Conservation (phyloP, 2,888 invertebrate species). For the Molorchus minor region DNA sequence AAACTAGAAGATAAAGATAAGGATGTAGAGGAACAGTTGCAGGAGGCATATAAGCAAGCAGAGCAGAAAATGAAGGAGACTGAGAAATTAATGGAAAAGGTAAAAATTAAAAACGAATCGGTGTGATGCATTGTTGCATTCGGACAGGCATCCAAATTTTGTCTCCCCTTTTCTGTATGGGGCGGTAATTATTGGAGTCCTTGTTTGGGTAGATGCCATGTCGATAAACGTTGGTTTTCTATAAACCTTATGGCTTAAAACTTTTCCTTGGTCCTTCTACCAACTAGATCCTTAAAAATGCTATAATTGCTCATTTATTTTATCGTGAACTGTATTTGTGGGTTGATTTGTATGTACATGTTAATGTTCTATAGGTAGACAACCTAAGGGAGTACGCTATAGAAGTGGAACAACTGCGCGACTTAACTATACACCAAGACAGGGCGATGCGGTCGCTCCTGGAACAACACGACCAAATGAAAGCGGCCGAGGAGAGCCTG, state of each 20-base stretch:
- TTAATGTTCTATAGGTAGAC: constrained; percentile 57
- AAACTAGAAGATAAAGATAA: constrained; percentile 70
- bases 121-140: too few species aligned
- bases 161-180: too few species aligned
- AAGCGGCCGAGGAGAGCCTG: constrained; percentile 66
- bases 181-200: too few species aligned
- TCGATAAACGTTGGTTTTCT: too few species aligned
- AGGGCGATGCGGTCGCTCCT: constrained; percentile 66
- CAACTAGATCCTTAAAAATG: too few species aligned
- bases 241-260: too few species aligned
- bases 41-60: constrained; percentile 60
- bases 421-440: constrained; percentile 69
- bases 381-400: constrained; percentile 67
- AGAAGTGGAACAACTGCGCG: constrained; percentile 68
- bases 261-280: too few species aligned
- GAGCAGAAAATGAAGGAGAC: constrained; percentile 59
- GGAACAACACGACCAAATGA: constrained; percentile 68
- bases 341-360: neutral
- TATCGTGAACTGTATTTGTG: too few species aligned
- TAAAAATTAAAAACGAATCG: constrained; percentile 32
- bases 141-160: too few species aligned
- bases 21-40: constrained; percentile 66
- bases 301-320: too few species aligned
- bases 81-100: constrained; percentile 59
- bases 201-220: too few species aligned